These are phyloP conservation scores for Crenichthys baileyi DNA, from an alignment of 2,797 vertebrate genomes.

Conservation along the genomic window DNA sequence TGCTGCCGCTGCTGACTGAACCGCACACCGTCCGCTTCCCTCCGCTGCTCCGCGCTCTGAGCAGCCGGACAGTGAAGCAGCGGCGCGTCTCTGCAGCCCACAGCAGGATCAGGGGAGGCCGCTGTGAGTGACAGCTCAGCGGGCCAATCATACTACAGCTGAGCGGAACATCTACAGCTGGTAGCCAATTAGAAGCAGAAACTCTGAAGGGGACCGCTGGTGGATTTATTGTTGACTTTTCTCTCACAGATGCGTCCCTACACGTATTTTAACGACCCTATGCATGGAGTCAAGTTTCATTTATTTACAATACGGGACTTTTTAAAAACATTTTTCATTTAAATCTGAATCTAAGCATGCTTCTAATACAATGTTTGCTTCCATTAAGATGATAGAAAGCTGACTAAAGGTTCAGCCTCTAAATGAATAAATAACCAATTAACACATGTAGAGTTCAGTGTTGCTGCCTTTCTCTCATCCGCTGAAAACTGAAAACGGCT, in stretches of 20 bases:
- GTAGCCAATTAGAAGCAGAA: constrained; percentile 53
- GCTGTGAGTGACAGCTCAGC: constrained; percentile 29
- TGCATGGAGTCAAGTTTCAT: not conserved
- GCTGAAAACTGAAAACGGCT: constrained; percentile 28
- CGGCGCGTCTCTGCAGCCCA: constrained; percentile 53
- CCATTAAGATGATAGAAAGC: not conserved
- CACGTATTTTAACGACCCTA: not conserved
- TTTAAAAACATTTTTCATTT: not conserved
- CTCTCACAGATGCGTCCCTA: constrained; percentile 13
- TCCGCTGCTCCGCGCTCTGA: constrained; percentile 64
- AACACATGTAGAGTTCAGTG: not conserved
- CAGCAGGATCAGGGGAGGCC: constrained; percentile 28
- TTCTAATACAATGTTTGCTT: not conserved
- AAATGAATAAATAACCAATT: constrained; percentile 4
- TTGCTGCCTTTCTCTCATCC: not conserved
- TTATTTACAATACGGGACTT: not conserved
- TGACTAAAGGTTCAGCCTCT: not conserved
- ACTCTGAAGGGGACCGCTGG: constrained; percentile 17
- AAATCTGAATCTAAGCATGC: not conserved
- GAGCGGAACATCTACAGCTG: not conserved
- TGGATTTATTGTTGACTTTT: constrained; percentile 33
- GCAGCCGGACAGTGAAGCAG: constrained; percentile 43
- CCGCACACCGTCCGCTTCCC: constrained; percentile 55
- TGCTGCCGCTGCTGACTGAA: constrained; percentile 46
- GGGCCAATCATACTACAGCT: constrained; percentile 60